Conservation (phyloP, 2,797 vertebrate genomes). For the Danio aesculapii region DNA sequence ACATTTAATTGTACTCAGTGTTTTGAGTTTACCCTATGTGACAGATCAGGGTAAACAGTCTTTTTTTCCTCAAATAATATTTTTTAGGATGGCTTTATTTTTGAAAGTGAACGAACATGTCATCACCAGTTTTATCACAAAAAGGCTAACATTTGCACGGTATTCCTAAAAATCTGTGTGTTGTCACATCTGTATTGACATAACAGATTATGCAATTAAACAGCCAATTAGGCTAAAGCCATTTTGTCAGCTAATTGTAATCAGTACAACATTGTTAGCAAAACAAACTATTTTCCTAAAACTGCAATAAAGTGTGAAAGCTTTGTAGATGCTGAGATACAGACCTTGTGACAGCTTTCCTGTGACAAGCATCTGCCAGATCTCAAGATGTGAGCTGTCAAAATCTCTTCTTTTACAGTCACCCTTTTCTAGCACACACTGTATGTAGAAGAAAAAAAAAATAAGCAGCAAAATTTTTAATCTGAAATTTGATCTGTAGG, state of each 20-base stretch:
- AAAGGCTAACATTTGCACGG: not conserved
- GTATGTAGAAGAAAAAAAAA: slow-evolving; percentile 1
- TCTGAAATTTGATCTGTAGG: not conserved
- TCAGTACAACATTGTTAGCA: not conserved
- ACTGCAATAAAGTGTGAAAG: not conserved
- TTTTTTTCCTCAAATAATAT: not conserved
- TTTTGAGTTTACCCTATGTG: too few relatives aligned
- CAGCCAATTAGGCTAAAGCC: not conserved
- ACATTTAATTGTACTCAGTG: too few relatives aligned
- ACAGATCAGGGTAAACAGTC: not conserved
- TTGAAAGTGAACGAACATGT: not conserved
- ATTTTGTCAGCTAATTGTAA: not conserved
- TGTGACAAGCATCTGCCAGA: slow-evolving; percentile 18
- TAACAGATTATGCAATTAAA: not conserved
- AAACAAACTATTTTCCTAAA: slow-evolving; percentile 1
- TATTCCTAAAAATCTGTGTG: not conserved
- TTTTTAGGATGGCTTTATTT: not conserved
- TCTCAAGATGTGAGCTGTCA: slow-evolving; percentile 30
- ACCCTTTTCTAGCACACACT: slow-evolving; percentile 32
- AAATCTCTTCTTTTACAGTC: slow-evolving; percentile 24
- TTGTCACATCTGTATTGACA: not conserved
- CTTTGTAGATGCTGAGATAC: not conserved
- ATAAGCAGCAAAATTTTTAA: slow-evolving; percentile 9
- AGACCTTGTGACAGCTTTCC: slow-evolving; percentile 1
- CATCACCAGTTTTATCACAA: not conserved